Evolutionary conservation across 2,888 invertebrate species (phyloP), one percentile per base, ranked within the genome.

Genomic region (Zygogramma bicolorata): DNA sequence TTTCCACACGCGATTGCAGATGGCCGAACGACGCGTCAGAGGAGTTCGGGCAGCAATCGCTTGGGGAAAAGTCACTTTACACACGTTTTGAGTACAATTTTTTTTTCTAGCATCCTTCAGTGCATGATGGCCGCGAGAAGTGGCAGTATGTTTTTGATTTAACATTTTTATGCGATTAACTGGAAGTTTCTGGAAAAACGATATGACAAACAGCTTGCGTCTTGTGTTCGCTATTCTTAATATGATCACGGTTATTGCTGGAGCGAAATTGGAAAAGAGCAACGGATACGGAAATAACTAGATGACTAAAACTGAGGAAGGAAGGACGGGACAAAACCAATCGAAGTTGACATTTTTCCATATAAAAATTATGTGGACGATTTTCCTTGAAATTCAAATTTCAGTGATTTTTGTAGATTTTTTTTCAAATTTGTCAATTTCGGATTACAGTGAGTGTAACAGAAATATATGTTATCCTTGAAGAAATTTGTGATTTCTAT

Each of bases 131-230:
- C 57, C 60, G 59, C 69, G 62, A 60, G 65, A 66, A 63, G 49
- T 53, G 69, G 65, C 73, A 65, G 68, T 75, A 73, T 67, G 69
- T 53, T 71, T 68, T 61, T 71, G 71, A 71, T 75, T 67, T 73
- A 73, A 38, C 42, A 63, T 65, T 75, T 72, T 75, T 46, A 71
- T 71, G 67, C 46, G 58, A 66, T 63, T 62, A 66, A 42, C 57
- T 61, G 34, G 22, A 27, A 68, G 22, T 53, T 53, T 22, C 27
- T 27, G 27, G 15, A 27, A 25, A 53, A 53, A 71, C 29, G 59
- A 8, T 46, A 29, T 20, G 59, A 5, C 20, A 49, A 53, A 18
- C 34, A 49, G 29, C 46, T 46, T 46, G 8, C 46, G 20, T 10
- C 8, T 46, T 20, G 1, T 46, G 20, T 46, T 8, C 20, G 20